Percentiles rank a stretch among this genome's conserved stretches.
These are phyloP conservation scores for Parazoanthus atlanticus DNA, from an alignment of 92 coral and sea anemone species.

Conservation along the genomic window DNA sequence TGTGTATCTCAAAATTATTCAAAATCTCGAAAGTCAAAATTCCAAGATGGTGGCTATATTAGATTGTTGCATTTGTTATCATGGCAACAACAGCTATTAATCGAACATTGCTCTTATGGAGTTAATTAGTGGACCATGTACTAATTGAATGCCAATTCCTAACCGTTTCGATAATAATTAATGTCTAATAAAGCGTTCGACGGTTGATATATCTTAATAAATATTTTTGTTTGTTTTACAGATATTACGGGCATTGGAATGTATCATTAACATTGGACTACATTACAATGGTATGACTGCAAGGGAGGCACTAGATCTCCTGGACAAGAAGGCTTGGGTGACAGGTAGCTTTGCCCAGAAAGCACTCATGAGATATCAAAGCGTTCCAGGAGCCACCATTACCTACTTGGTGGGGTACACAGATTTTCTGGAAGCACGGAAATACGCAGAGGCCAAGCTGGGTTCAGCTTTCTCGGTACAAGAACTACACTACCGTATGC, in stretches of 20 bases:
- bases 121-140: too few relatives aligned
- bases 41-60: too few relatives aligned
- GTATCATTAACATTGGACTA: constrained; percentile 85
- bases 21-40: too few relatives aligned
- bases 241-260: constrained; percentile 83
- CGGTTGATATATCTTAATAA: too few relatives aligned
- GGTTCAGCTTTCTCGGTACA: constrained; percentile 58
- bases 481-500: constrained; percentile 68
- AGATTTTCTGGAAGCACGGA: constrained; percentile 58
- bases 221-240: background rate
- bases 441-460: constrained; percentile 50
- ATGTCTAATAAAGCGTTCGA: too few relatives aligned
- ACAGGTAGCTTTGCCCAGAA: constrained; percentile 67
- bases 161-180: too few relatives aligned
- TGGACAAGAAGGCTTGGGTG: constrained; percentile 80
- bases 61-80: too few relatives aligned
- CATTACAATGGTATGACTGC: constrained; percentile 76
- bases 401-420: constrained; percentile 67
- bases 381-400: constrained; percentile 58
- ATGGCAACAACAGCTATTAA: too few relatives aligned
- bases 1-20: too few relatives aligned
- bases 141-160: too few relatives aligned
- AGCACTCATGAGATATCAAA: constrained; percentile 63
- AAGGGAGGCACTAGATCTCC: constrained; percentile 65
- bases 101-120: too few relatives aligned